These are phyloP conservation scores for Choristoneura rosaceana DNA, from an alignment of 2,888 invertebrate species.

Conservation along the genomic window DNA sequence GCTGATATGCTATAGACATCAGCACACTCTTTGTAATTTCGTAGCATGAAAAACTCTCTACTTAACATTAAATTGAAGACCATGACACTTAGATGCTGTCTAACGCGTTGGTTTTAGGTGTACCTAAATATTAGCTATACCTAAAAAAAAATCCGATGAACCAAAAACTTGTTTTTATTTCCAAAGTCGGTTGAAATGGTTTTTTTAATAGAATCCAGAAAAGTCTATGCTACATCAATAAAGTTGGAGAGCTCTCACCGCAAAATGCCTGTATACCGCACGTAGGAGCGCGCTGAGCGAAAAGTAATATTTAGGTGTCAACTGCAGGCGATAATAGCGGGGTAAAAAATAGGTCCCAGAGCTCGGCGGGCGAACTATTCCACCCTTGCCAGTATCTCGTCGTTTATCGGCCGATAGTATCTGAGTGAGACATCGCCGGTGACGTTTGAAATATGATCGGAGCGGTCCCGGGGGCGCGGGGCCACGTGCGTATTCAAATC, in stretches of 20 bases:
- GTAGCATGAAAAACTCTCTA: too few relatives aligned
- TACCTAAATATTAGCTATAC: too few relatives aligned
- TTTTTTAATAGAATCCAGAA: slow-evolving; percentile 44
- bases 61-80: too few relatives aligned
- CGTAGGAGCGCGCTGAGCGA: slow-evolving; percentile 58
- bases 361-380: slow-evolving; percentile 70
- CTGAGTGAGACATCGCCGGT: slow-evolving; percentile 85
- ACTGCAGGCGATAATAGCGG: slow-evolving; percentile 83
- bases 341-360: slow-evolving; percentile 78
- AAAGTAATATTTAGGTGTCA: slow-evolving; percentile 85
- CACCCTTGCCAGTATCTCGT: slow-evolving; percentile 79
- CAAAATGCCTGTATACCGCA: slow-evolving; percentile 71
- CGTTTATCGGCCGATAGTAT: slow-evolving; percentile 84
- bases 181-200: background rate
- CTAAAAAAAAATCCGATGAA: too few relatives aligned
- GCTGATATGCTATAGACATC: too few relatives aligned
- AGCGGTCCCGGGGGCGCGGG: slow-evolving; percentile 78
- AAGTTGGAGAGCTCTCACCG: slow-evolving; percentile 73
- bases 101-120: too few relatives aligned
- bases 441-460: slow-evolving; percentile 86
- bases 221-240: slow-evolving; percentile 69
- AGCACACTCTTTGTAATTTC: too few relatives aligned
- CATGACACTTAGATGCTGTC: too few relatives aligned
- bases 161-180: too few relatives aligned
- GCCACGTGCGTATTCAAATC: slow-evolving; percentile 86